Conservation (phyloP, 2,113 vertebrate species). For the Amia ocellicauda region DNA sequence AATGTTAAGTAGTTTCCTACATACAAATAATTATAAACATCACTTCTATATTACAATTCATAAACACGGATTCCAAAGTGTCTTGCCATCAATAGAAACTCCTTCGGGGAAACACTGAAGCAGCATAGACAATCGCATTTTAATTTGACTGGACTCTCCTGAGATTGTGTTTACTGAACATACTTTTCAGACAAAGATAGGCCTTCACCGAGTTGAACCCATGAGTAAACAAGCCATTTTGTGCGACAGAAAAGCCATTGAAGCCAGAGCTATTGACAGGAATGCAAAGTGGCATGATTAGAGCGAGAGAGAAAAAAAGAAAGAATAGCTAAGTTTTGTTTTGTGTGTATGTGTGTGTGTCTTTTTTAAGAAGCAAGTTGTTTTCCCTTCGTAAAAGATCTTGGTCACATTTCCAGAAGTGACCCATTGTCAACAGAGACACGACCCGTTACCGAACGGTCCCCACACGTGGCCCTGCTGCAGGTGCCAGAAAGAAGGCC, state of each 20-base stretch:
- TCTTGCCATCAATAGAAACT: constrained; percentile 41
- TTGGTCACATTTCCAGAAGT: constrained; percentile 6
- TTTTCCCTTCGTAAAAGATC: background rate
- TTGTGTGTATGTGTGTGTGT: background rate
- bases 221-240: constrained; percentile 52
- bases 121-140: constrained; percentile 29
- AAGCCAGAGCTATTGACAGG: constrained; percentile 43
- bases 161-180: constrained; percentile 50
- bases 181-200: constrained; percentile 40
- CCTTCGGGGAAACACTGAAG: constrained; percentile 25
- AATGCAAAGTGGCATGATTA: constrained; percentile 33
- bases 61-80: too few species aligned
- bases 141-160: constrained; percentile 41
- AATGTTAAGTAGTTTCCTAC: too few species aligned
- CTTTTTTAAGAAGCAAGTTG: constrained; percentile 1
- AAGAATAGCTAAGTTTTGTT: background rate
- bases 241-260: constrained; percentile 54
- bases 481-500: background rate
- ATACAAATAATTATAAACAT: too few species aligned
- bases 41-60: too few species aligned
- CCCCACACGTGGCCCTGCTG: background rate
- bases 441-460: background rate
- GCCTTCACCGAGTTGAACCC: constrained; percentile 37
- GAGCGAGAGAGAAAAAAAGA: background rate
- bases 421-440: constrained; percentile 4